These are phyloP conservation scores for Pristis pectinata DNA, from an alignment of 2,797 vertebrate species.

Conservation along the genomic window DNA sequence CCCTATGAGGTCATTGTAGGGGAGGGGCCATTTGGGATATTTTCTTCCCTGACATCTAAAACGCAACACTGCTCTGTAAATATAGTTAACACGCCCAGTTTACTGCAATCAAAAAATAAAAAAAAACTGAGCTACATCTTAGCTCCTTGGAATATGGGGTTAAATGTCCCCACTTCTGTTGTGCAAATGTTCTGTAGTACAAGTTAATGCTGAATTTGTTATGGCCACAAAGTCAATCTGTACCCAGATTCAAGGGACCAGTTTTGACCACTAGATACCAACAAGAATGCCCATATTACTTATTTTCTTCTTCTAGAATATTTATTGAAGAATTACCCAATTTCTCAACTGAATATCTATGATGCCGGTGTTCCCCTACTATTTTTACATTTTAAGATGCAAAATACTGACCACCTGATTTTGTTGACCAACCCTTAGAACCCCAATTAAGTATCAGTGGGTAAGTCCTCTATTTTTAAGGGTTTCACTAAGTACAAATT, in stretches of 20 bases:
- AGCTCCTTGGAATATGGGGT: not conserved
- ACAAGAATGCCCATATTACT: too few species aligned
- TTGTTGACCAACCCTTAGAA: not conserved
- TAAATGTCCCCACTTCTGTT: not conserved
- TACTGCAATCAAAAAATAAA: not conserved
- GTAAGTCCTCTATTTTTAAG: not conserved
- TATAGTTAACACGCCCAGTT: not conserved
- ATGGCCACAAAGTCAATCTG: not conserved
- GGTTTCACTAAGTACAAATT: not conserved
- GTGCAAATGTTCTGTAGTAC: not conserved
- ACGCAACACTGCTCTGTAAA: not conserved
- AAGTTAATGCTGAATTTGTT: not conserved
- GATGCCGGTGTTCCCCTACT: not conserved
- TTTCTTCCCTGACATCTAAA: not conserved
- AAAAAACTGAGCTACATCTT: not conserved
- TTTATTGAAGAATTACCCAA: not conserved
- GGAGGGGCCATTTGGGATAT: not conserved
- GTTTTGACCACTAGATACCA: not conserved
- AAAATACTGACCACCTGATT: not conserved
- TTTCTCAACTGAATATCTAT: not conserved
- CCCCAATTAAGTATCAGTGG: not conserved
- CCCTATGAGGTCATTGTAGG: too few species aligned
- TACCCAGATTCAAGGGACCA: not conserved
- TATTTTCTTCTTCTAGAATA: not conserved
- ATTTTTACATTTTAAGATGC: not conserved